Percentiles rank a stretch among this genome's conserved stretches.
Evolutionary conservation across 2,113 vertebrate species (phyloP).

Genomic region (Artemisiospiza belli): DNA sequence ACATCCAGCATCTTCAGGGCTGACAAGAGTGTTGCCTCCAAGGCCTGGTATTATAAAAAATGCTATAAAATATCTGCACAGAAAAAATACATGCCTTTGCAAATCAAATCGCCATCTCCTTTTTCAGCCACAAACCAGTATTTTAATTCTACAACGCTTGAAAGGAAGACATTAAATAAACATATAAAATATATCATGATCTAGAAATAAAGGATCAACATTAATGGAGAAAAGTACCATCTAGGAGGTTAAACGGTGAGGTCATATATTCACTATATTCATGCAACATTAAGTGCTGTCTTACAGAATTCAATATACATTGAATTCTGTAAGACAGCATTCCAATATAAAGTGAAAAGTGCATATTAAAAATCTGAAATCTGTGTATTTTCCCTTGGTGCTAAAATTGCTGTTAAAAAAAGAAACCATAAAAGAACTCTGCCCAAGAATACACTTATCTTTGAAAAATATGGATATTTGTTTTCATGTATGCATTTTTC

Average conservation of each 20-base stretch:
- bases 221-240: neutral
- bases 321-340: neutral
- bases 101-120: neutral
- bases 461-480: neutral
- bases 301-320: neutral
- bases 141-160: neutral
- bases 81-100: neutral
- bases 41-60: constrained; percentile 50
- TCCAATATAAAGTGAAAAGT: neutral
- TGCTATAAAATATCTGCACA: neutral
- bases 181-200: neutral
- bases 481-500: neutral
- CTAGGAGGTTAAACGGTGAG: neutral
- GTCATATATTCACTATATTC: neutral
- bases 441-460: neutral
- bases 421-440: neutral
- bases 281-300: neutral
- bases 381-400: neutral
- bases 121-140: neutral
- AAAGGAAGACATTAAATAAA: neutral
- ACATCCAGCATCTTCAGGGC: constrained; percentile 93
- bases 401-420: neutral
- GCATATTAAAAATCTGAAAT: neutral
- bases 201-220: neutral
- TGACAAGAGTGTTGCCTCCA: constrained; percentile 57